Base-by-base conservation (phyloP, 2,888 invertebrate genomes). In the Yponomeuta malinellus region DNA sequence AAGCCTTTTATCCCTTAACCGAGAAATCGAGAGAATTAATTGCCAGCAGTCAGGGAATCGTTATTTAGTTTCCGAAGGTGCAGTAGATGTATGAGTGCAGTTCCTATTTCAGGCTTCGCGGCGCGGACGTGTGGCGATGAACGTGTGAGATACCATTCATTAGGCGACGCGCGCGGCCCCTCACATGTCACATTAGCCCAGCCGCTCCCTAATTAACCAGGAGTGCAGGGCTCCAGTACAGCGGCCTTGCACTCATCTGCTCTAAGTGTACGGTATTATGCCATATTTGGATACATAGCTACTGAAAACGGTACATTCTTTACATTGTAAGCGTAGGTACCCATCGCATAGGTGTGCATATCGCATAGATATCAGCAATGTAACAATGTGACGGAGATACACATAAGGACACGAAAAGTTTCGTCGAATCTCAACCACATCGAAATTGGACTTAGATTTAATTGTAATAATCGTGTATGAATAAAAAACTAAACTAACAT, bases 121-220 rank as follows among this genome's bases (percentile, higher is more conserved):
- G 63, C 48, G 68, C 70, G 70, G 68, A 72, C 70, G 70, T 83
- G 84, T 83, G 73, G 83, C 83, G 91, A 92, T 92, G 88, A 86
- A 90, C 89, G 91, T 90, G 90, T 90, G 87, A 87, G 91, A 92
- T 92, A 91, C 85, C 83, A 89, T 92, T 91, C 91, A 91, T 92
- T 92, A 92, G 86, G 83, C 84, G 83, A 83, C 80, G 79, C 80
- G 79, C 80, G 80, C 79, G 80, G 78, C 80, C 71, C 80, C 84
- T 83, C 87, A 80, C 85, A 89, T 87, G 89, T 91, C 91, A 90
- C 91, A 92, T 92, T 91, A 92, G 89, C 84, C 52, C 80, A 79
- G 78, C 81, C 78, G 81, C 83, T 83, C 83, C 82, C 87, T 91
- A 91, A 91, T 92, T 91, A 91, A 89, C 87, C 86, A 43, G 82